Evolutionary conservation across 2,113 vertebrate genomes (phyloP), one percentile per base, ranked within the genome.

Genomic region (Plectropomus leopardus): DNA sequence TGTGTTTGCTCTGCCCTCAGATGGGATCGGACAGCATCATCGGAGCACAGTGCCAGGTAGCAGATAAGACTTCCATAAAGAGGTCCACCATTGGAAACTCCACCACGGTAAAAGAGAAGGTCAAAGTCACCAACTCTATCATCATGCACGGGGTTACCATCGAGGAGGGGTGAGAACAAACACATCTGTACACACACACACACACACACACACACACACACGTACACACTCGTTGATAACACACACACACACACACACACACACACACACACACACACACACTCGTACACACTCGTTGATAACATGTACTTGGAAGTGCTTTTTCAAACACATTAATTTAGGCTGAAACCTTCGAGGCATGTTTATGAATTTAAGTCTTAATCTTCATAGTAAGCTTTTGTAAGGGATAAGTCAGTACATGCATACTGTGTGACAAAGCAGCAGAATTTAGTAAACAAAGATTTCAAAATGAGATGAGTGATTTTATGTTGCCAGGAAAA

Each of bases 141-240:
- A 95, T 99, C 88, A 99, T 99, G 98, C 97, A 98, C 64, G 96
- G 95, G 21, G 97, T 99, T 85, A 98, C 95, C 19, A 94, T 99
- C 64, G 96, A 99, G 72, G 98, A 99, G 90, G 97, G 97, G 98
- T 99, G 95, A 84, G 97, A 72, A 83, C 76, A 88, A 65, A 72
- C 74, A 60, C 60, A 63, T 58, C 63, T 65, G 24, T 61, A 50
- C 54, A 80, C 40, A 84, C 68, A 64, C 47, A 55, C 61, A 83
- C 40, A 75, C 70, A 47, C 36, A n/a, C n/a, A n/a, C n/a, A n/a
- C n/a, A n/a, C n/a, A n/a, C n/a, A n/a, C n/a, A n/a, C 45, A 28
- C 32, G 32, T 30, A 78, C 40, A 63, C 44, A 74, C 78, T 61
- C 10, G 67, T 74, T 72, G 42, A 44, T 59, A 45, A 61, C 13